Evolutionary conservation across 2,797 vertebrate species (phyloP).

Genomic region (Anableps anableps): DNA sequence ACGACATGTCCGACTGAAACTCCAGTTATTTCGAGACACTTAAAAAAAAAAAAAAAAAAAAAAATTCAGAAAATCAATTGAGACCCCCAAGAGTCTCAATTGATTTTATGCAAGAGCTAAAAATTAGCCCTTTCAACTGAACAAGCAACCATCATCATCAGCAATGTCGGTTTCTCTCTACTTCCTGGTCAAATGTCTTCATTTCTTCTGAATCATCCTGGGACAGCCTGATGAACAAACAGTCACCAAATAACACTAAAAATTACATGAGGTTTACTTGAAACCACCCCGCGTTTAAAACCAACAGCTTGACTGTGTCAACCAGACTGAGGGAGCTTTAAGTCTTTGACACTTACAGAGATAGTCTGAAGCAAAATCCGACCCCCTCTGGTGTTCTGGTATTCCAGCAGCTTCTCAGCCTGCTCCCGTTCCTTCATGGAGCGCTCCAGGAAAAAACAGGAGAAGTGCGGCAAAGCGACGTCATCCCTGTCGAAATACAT

Average conservation of each 20-base stretch:
- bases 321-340: background rate
- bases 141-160: too few species aligned
- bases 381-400: conserved; percentile 84
- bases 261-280: background rate
- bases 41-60: too few species aligned
- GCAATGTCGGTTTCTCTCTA: too few species aligned
- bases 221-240: too few species aligned
- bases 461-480: conserved; percentile 82
- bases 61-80: too few species aligned
- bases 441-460: conserved; percentile 80
- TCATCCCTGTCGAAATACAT: conserved; percentile 88
- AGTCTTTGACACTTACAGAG: conserved; percentile 59
- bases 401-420: conserved; percentile 80
- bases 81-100: too few species aligned
- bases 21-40: background rate
- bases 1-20: background rate
- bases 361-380: conserved; percentile 80
- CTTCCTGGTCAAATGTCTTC: too few species aligned
- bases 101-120: too few species aligned
- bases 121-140: too few species aligned
- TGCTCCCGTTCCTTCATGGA: conserved; percentile 82
- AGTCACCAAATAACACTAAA: too few species aligned
- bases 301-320: background rate
- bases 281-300: background rate
- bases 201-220: too few species aligned